A percentile compares a stretch with the other conserved stretches of the same genome.
Conservation (phyloP, 2,797 vertebrate species). For the Spondyliosoma cantharus region DNA sequence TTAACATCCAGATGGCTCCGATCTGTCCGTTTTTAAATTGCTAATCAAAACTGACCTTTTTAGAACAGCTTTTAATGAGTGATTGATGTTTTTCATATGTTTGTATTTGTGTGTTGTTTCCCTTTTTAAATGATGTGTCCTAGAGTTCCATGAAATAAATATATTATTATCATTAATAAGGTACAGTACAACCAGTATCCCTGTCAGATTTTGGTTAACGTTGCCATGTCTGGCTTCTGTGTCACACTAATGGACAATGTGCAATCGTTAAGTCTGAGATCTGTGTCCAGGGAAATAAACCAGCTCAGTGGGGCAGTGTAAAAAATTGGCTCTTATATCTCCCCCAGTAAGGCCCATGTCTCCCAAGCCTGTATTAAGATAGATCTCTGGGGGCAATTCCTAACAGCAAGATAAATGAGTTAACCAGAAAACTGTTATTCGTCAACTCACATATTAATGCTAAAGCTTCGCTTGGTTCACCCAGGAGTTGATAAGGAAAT, state of each 20-base stretch:
- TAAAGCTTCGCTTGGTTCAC: conserved; percentile 36
- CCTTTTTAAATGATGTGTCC: too few species aligned
- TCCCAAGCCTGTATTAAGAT: conserved; percentile 46
- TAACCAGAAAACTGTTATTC: conserved; percentile 53
- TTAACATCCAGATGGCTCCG: neutral
- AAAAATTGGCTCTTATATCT: conserved; percentile 59
- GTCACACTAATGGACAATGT: conserved; percentile 38
- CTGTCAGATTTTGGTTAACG: conserved; percentile 30
- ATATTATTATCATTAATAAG: neutral
- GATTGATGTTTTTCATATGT: too few species aligned
- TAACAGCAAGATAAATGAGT: conserved; percentile 60
- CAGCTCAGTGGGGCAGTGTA: conserved; percentile 38
- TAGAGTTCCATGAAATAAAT: too few species aligned
- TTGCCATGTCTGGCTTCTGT: conserved; percentile 20
- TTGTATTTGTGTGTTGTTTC: too few species aligned
- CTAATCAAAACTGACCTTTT: too few species aligned
- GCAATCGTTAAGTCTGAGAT: conserved; percentile 43
- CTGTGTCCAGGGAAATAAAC: conserved; percentile 56
- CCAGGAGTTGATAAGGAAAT: conserved; percentile 52
- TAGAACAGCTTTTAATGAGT: too few species aligned
- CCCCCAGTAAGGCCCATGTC: conserved; percentile 36
- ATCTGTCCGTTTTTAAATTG: too few species aligned
- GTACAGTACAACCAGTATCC: neutral
- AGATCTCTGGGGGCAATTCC: conserved; percentile 53
- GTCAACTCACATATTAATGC: conserved; percentile 47